These are phyloP conservation scores for Drosophila pallidifrons DNA, from an alignment of 1,140 invertebrate species.

Conservation along the genomic window DNA sequence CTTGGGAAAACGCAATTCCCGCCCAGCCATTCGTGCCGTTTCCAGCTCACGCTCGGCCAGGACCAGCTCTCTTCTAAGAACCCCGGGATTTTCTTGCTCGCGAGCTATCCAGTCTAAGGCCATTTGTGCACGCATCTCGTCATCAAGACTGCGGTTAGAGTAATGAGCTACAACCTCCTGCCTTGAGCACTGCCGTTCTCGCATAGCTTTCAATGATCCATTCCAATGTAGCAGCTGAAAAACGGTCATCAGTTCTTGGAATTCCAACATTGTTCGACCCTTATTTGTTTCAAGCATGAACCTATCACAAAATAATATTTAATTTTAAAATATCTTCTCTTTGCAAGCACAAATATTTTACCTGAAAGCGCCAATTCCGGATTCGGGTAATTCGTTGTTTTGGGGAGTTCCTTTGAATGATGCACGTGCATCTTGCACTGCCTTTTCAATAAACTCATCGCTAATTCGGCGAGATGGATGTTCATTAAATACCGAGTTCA, in stretches of 20 bases:
- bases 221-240: constrained; percentile 98
- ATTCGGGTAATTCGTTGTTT: constrained; percentile 92
- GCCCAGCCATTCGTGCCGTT: constrained; percentile 94
- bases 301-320: constrained; percentile 65
- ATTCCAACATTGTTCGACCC: constrained; percentile 97
- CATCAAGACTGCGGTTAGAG: constrained; percentile 94
- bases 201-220: constrained; percentile 95
- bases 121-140: constrained; percentile 98
- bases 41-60: constrained; percentile 95
- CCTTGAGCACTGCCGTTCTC: constrained; percentile 96
- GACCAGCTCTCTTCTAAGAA: constrained; percentile 92
- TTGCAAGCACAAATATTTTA: constrained; percentile 44
- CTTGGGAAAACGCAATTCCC: constrained; percentile 96
- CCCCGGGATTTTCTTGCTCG: constrained; percentile 92
- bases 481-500: constrained; percentile 99
- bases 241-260: constrained; percentile 98
- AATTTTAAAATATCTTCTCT: background rate
- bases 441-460: constrained; percentile 97
- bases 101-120: constrained; percentile 97
- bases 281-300: constrained; percentile 98
- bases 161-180: constrained; percentile 98
- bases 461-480: constrained; percentile 96
- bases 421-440: constrained; percentile 93
- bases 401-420: constrained; percentile 87
- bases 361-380: constrained; percentile 96